Evolutionary conservation across 2,888 invertebrate genomes (phyloP), one percentile per base, ranked within the genome.

Genomic region (Drosophila niveifrons): DNA sequence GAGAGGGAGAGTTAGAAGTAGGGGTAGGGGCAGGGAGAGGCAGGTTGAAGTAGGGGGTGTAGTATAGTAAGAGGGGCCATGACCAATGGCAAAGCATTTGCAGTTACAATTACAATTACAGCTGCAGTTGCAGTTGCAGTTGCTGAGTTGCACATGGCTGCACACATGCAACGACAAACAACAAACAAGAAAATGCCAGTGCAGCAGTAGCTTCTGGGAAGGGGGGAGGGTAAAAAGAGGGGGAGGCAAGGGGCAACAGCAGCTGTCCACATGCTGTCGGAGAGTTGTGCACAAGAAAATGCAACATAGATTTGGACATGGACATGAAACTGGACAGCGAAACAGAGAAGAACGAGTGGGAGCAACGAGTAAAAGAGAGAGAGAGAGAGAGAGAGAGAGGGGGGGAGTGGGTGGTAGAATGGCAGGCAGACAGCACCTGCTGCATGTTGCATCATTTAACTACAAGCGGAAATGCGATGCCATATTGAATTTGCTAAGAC

Each of bases 401-500:
- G 34, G 31, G 13, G 23, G 28, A 51, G 50, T 9, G 39, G 23
- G 41, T 9, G 39, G 23, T 31, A 10, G 15, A 3, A n/a, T 4
- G n/a, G 6, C 2, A 28, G n/a, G 6, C 2, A 28, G 13, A 23
- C 3, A 1, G 17, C 3, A 39, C 23, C 39, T 41, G 36, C 11
- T 58, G 51, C 51, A 64, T 55, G 70, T 51, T 67, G 74, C 72
- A 77, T 77, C 65, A 72, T 71, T 81, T 75, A 78, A 73, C 67
- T 53, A 48, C 51, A 52, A 72, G 51, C 82, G 84, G 82, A 82
- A 73, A 87, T 81, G 75, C 62, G 69, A 68, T 75, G 87, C 73
- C 82, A 74, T 75, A 83, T 86, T 81, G 78, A 81, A 82, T 86
- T 82, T 75, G 56, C 71, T 50, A 62, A 64, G 76, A 75, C 78